phyloP scores from a whole-genome alignment of 2,113 vertebrate species.

The Equus przewalskii region DNA sequence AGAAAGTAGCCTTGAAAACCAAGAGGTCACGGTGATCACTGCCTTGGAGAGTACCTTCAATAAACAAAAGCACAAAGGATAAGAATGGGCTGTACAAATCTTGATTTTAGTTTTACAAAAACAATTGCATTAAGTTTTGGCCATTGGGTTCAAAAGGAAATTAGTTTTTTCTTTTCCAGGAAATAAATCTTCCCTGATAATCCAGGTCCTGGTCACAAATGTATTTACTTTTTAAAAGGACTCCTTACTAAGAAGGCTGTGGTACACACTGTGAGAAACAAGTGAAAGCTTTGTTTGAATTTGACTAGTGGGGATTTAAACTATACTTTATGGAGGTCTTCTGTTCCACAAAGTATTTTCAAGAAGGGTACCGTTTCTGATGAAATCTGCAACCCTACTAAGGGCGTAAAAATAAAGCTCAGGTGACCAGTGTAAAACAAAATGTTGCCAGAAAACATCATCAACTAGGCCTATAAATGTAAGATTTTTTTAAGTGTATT shows the following conservation, averaged over 20 bases:
- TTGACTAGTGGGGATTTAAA: not conserved
- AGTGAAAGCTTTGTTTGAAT: not conserved
- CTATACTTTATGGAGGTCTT: not conserved
- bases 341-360: constrained; percentile 48
- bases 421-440: not conserved
- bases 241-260: not conserved
- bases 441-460: constrained; percentile 19
- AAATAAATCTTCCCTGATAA: constrained; percentile 43
- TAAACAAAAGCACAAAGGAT: not conserved
- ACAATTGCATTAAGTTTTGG: constrained; percentile 1
- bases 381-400: not conserved
- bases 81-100: not conserved
- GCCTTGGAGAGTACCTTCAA: not conserved
- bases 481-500: not conserved
- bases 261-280: not conserved
- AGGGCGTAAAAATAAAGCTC: not conserved
- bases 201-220: not conserved
- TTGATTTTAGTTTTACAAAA: constrained; percentile 40
- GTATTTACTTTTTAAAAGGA: not conserved
- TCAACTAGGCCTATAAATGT: not conserved
- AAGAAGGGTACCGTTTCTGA: not conserved
- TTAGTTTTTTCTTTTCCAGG: not conserved
- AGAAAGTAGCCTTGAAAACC: not conserved
- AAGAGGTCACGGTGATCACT: not conserved
- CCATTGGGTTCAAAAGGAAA: not conserved